A percentile compares a stretch with the other conserved stretches of the same genome.
Evolutionary conservation across 2,797 vertebrate species (phyloP).

Genomic region (Hydrophis major): DNA sequence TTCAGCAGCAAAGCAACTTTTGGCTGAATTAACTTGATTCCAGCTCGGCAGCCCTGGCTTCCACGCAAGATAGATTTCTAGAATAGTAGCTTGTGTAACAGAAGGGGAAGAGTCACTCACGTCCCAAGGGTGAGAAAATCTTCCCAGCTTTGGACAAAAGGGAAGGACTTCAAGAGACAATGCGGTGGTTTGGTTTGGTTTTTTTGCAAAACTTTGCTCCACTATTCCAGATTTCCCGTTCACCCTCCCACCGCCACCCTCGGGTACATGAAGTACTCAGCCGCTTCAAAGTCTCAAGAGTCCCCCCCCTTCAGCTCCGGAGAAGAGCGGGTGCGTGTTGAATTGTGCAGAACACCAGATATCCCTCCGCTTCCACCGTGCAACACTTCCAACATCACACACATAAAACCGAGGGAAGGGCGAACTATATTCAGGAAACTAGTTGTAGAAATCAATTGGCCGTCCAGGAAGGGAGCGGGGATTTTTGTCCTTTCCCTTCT

Average conservation of each 20-base stretch:
- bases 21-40: background rate
- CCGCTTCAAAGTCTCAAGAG: background rate
- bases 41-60: background rate
- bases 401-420: constrained; percentile 8
- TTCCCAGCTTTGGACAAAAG: background rate
- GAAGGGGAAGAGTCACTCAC: background rate
- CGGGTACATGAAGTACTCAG: background rate
- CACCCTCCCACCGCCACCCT: background rate
- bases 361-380: constrained; percentile 59
- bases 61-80: background rate
- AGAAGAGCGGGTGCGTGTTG: background rate
- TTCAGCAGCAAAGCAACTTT: background rate
- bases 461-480: background rate
- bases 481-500: background rate
- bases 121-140: background rate
- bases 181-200: rapidly evolving
- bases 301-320: background rate
- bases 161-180: background rate
- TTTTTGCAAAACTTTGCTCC: background rate
- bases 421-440: constrained; percentile 72
- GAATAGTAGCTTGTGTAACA: background rate
- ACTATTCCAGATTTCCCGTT: background rate
- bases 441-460: background rate
- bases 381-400: constrained; percentile 8
- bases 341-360: background rate